These are phyloP conservation scores for Calephelis perditalis DNA, from an alignment of 2,888 invertebrate genomes.

Conservation along the genomic window DNA sequence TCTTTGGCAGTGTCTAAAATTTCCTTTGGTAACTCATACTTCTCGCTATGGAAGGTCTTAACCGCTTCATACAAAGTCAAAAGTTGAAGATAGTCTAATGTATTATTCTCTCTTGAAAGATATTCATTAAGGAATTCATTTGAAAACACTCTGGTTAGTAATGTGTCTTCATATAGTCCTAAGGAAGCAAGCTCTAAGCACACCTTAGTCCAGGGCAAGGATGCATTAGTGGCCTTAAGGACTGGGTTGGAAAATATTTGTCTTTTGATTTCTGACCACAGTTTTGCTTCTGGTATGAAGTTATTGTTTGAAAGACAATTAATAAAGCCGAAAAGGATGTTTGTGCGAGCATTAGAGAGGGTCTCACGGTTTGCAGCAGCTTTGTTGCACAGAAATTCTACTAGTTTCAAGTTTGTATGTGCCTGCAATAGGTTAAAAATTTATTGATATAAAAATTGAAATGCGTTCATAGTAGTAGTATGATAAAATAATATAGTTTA, in stretches of 20 bases:
- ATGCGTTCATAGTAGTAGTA: no score
- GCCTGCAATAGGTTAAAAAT: conserved; percentile 49
- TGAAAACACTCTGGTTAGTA: conserved; percentile 74
- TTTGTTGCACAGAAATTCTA: conserved; percentile 76
- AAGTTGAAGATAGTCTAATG: conserved; percentile 66
- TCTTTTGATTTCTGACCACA: conserved; percentile 70
- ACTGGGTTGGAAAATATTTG: conserved; percentile 59
- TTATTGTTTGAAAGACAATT: conserved; percentile 78
- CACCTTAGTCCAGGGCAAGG: conserved; percentile 73
- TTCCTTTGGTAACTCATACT: conserved; percentile 53
- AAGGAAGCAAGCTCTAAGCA: conserved; percentile 78
- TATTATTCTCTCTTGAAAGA: conserved; percentile 48
- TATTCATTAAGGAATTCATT: conserved; percentile 62
- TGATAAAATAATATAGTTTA: no score
- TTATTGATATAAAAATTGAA: not conserved
- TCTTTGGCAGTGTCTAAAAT: conserved; percentile 52
- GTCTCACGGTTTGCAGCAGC: conserved; percentile 55
- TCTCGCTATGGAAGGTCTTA: conserved; percentile 55
- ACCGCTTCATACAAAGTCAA: conserved; percentile 77
- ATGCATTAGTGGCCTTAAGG: conserved; percentile 47
- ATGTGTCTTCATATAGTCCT: conserved; percentile 73
- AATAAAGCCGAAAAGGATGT: conserved; percentile 67
- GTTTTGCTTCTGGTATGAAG: conserved; percentile 71
- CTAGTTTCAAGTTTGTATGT: conserved; percentile 75
- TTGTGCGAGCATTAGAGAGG: conserved; percentile 53